Conservation (phyloP, 2,113 vertebrate genomes). For the Egretta garzetta region DNA sequence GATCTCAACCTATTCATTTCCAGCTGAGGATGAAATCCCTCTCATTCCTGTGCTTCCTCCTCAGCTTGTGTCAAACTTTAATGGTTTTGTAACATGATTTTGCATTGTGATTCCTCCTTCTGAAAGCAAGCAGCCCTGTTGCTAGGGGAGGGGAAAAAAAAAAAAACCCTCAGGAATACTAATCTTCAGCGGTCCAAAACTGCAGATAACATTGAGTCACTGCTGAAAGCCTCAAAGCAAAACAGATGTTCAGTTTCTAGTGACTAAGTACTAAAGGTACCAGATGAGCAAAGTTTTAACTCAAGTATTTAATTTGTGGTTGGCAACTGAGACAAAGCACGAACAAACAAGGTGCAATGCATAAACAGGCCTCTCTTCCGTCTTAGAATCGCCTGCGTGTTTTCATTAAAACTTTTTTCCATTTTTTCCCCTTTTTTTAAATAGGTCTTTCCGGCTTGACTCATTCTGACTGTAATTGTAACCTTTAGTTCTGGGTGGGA, state of each 20-base stretch:
- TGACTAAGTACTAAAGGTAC: constrained; percentile 37
- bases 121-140: neutral
- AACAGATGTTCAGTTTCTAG: constrained; percentile 20
- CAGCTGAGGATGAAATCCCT: neutral
- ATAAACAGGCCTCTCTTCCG: neutral
- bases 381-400: neutral
- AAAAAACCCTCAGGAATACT: neutral
- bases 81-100: neutral
- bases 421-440: neutral
- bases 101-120: neutral
- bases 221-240: constrained; percentile 42
- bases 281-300: constrained; percentile 1
- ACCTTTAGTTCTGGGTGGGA: constrained; percentile 36
- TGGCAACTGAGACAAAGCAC: neutral
- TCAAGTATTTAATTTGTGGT: neutral
- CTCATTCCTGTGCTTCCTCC: neutral
- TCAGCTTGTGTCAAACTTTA: neutral
- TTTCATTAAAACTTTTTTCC: neutral
- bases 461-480: constrained; percentile 23
- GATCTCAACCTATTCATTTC: neutral
- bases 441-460: constrained; percentile 4
- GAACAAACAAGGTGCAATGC: neutral
- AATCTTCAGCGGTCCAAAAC: neutral
- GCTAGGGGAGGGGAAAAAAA: neutral
- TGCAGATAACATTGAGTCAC: constrained; percentile 44